Evolutionary conservation across 2,888 invertebrate species (phyloP), one percentile per base, ranked within the genome.

Genomic region (Zaprionus lineosus): DNA sequence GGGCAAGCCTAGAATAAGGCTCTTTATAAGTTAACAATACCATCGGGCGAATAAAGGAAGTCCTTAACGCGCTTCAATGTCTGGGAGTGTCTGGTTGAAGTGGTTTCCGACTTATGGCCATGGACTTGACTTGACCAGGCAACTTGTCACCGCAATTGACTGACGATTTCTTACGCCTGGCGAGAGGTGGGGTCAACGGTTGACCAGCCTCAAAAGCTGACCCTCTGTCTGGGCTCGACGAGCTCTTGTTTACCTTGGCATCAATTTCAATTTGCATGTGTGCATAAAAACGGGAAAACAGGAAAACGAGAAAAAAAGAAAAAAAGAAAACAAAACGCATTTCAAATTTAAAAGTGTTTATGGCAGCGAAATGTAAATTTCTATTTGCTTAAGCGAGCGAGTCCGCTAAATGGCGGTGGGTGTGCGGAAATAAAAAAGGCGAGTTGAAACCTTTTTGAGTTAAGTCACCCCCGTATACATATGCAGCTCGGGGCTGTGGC

Each of bases 321-420:
- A 44, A 11, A 36, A 6, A 16, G 7, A 15, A 59, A 36, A 34
- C 36, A 57, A 62, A 72, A 58, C 53, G 65, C 65, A 84, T 79
- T 84, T 85, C 76, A 86, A 85, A 85, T 85, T 85, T 86, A 86
- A 86, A 87, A 87, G 78, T 87, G 86, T 87, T 86, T 87, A 86
- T 86, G 86, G 78, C 84, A 87, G 86, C 86, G 84, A 86, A 86
- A 86, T 86, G 86, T 85, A 86, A 86, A 86, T 87, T 86, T 85
- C 59, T 86, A 86, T 86, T 86, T 86, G 76, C 57, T 73, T 59
- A 84, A 79, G 77, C 59, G 65, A 53, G 59, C 63, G 65, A 66
- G 57, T 53, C 47, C 69, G 69, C 75, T 71, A 72, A 52, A 73
- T 71, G 68, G 56, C 59, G 46, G 37, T 39, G 48, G 55, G 44